A percentile compares a stretch with the other conserved stretches of the same genome.
phyloP scores from a whole-genome alignment of 2,113 vertebrate genomes.

The Peucedramus taeniatus region DNA sequence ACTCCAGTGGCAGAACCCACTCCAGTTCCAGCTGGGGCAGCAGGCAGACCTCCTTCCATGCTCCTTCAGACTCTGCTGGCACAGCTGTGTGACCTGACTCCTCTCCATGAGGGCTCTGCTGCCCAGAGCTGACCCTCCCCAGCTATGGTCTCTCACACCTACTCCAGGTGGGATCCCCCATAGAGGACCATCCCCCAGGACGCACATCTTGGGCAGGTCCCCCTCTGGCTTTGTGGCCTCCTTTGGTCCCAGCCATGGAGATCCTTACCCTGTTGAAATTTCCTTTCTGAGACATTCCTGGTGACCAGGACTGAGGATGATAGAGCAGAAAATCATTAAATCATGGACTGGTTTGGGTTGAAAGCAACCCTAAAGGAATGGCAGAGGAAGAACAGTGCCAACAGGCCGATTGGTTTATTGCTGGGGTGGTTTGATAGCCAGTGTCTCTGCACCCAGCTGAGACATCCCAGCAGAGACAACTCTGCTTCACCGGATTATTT shows the following conservation, averaged over 20 bases:
- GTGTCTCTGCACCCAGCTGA: not conserved
- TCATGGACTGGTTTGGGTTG: not conserved
- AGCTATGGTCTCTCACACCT: not conserved
- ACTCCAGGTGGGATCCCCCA: not conserved
- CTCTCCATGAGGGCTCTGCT: not conserved
- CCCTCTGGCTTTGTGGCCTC: not conserved
- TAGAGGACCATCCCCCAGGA: not conserved
- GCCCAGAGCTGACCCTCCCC: not conserved
- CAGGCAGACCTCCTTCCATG: not conserved
- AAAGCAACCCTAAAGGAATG: not conserved
- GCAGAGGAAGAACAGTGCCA: not conserved
- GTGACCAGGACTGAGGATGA: not conserved
- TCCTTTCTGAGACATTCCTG: rapidly evolving
- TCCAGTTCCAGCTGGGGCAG: not conserved
- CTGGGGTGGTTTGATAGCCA: not conserved
- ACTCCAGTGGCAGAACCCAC: not conserved
- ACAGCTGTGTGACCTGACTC: not conserved
- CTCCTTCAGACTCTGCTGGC: not conserved
- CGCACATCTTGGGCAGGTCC: not conserved
- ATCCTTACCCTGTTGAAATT: not conserved
- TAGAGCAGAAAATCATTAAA: not conserved
- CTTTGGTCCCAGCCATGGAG: not conserved
- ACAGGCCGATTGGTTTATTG: not conserved
- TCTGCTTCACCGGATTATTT: not conserved
- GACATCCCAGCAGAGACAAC: not conserved